phyloP scores from a whole-genome alignment of 2,113 vertebrate genomes.

The Scortum barcoo region DNA sequence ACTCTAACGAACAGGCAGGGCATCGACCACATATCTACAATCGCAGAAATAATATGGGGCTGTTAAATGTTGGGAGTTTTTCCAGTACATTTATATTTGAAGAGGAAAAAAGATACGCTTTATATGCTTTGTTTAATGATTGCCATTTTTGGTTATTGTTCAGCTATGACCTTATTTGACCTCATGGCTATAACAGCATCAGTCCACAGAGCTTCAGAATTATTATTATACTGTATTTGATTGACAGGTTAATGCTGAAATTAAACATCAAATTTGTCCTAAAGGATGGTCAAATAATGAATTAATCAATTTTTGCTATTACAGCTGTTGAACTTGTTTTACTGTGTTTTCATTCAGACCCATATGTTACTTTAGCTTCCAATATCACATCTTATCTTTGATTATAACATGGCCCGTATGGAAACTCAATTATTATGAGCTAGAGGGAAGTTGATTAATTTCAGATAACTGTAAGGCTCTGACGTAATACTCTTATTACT shows the following conservation, averaged over 20 bases:
- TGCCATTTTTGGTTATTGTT: conserved; percentile 4
- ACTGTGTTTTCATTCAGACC: conserved; percentile 34
- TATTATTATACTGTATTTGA: neutral
- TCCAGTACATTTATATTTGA: neutral
- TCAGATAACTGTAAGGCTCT: conserved; percentile 58
- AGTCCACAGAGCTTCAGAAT: conserved; percentile 1
- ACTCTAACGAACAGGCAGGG: neutral
- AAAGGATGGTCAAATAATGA: conserved; percentile 28
- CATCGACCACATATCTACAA: neutral
- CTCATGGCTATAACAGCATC: neutral
- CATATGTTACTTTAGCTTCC: conserved; percentile 33
- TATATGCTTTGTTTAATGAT: neutral
- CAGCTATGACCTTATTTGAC: conserved; percentile 29
- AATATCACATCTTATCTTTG: conserved; percentile 48
- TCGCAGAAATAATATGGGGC: neutral
- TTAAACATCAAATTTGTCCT: conserved; percentile 32
- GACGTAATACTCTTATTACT: conserved; percentile 37
- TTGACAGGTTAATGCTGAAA: conserved; percentile 28
- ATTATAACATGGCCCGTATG: conserved; percentile 37
- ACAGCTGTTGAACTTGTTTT: conserved; percentile 33
- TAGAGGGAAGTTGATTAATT: conserved; percentile 56
- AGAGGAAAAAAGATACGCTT: neutral
- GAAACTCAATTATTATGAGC: conserved; percentile 69
- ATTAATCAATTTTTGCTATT: conserved; percentile 7
- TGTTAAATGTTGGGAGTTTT: conserved; percentile 5